Evolutionary conservation across 2,797 vertebrate species (phyloP).

Genomic region (Oryzias dopingdopingensis): DNA sequence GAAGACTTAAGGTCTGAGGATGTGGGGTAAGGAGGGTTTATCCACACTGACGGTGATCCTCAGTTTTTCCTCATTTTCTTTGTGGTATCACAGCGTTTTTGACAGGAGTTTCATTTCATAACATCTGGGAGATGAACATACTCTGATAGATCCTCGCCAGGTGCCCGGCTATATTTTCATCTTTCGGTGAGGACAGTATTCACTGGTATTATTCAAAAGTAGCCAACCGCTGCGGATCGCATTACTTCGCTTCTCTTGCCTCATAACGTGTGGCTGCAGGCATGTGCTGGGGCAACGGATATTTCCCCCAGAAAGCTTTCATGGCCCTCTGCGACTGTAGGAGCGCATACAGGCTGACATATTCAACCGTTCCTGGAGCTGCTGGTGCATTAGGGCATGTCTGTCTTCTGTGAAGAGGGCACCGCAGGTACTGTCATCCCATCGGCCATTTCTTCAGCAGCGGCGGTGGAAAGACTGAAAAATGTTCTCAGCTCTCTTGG

Average conservation of each 20-base stretch:
- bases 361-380: conserved; percentile 45
- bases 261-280: conserved; percentile 30
- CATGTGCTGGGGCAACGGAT: conserved; percentile 41
- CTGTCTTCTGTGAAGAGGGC: conserved; percentile 50
- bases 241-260: conserved; percentile 20
- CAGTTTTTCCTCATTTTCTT: not conserved
- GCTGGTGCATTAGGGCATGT: conserved; percentile 55
- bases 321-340: conserved; percentile 37
- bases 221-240: conserved; percentile 19
- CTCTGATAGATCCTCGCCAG: conserved; percentile 2
- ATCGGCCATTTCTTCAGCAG: conserved; percentile 58
- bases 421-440: conserved; percentile 43
- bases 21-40: not conserved
- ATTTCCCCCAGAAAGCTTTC: conserved; percentile 38
- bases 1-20: no score
- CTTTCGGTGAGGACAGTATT: conserved; percentile 6
- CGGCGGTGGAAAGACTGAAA: conserved; percentile 44
- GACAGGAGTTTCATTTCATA: conserved; percentile 6
- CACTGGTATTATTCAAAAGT: conserved; percentile 29
- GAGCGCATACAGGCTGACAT: conserved; percentile 47
- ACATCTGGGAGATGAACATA: not conserved
- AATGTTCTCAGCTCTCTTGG: conserved; percentile 16
- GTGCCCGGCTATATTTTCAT: conserved; percentile 4
- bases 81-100: not conserved
- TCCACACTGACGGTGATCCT: not conserved